These are phyloP conservation scores for Pseudachorutes palmiensis DNA, from an alignment of 1,140 invertebrate genomes.

Conservation along the genomic window DNA sequence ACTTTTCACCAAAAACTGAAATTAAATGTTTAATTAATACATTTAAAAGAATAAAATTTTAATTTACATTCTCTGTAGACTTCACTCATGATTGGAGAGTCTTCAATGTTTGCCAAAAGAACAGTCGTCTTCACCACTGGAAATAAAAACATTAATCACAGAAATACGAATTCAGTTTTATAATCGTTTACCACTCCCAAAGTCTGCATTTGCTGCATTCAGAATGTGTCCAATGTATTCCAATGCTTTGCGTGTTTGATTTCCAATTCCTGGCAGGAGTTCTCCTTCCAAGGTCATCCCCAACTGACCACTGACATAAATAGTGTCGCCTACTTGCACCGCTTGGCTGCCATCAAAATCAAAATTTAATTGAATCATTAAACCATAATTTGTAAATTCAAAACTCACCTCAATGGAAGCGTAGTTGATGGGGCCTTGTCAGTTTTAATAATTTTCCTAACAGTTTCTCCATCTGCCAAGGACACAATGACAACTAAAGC, in stretches of 20 bases:
- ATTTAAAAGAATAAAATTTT: too few species aligned
- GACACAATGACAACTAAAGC: not conserved
- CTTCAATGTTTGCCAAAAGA: not conserved
- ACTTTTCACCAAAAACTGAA: too few species aligned
- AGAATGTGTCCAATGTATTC: not conserved
- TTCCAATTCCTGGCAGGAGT: not conserved
- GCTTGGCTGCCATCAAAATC: not conserved
- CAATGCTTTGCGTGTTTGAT: not conserved
- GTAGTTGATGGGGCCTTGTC: not conserved
- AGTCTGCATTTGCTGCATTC: not conserved
- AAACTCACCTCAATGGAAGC: not conserved
- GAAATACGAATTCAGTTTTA: not conserved
- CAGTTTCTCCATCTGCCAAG: not conserved
- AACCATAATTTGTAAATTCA: not conserved
- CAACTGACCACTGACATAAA: not conserved
- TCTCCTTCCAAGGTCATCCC: not conserved
- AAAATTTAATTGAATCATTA: not conserved
- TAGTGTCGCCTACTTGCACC: not conserved
- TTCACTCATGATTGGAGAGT: not conserved
- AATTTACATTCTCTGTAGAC: not conserved
- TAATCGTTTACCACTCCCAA: not conserved
- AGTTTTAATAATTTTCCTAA: not conserved
- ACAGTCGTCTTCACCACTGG: not conserved
- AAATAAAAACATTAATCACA: not conserved
- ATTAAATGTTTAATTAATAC: too few species aligned